These are phyloP conservation scores for Lerema accius DNA, from an alignment of 1,140 invertebrate species.

Conservation along the genomic window DNA sequence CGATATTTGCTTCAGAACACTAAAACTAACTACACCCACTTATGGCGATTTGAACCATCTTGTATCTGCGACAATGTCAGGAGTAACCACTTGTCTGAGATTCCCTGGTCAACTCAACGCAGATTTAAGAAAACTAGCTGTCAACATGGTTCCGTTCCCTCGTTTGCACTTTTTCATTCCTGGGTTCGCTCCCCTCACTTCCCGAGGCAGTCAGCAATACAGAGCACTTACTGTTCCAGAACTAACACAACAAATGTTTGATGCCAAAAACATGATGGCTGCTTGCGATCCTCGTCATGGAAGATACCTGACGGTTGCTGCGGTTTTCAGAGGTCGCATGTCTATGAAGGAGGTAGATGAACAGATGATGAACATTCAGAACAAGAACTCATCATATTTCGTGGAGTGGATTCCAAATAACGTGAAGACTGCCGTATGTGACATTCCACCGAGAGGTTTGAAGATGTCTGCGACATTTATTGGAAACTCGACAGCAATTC, in stretches of 20 bases:
- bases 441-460: constrained; percentile 88
- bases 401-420: constrained; percentile 93
- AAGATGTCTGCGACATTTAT: constrained; percentile 90
- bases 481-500: constrained; percentile 88
- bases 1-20: too few relatives aligned
- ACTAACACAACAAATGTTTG: too few relatives aligned
- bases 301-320: constrained; percentile 94
- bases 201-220: constrained; percentile 92
- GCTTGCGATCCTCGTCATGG: constrained; percentile 96
- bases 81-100: constrained; percentile 90
- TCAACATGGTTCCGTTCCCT: constrained; percentile 97
- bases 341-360: constrained; percentile 95
- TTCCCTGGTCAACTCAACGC: too few relatives aligned
- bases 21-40: too few relatives aligned
- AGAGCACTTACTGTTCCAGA: constrained; percentile 89
- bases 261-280: too few relatives aligned
- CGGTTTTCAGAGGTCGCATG: constrained; percentile 96
- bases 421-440: too few relatives aligned
- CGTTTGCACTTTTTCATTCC: constrained; percentile 98
- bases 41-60: too few relatives aligned
- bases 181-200: too few relatives aligned
- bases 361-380: too few relatives aligned
- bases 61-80: constrained; percentile 90
- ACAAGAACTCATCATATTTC: constrained; percentile 92
- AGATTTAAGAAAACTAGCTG: too few relatives aligned